Percentiles rank a stretch among this genome's conserved stretches.
Conservation (phyloP, 2,113 vertebrate species). For the Galeopterus variegatus region DNA sequence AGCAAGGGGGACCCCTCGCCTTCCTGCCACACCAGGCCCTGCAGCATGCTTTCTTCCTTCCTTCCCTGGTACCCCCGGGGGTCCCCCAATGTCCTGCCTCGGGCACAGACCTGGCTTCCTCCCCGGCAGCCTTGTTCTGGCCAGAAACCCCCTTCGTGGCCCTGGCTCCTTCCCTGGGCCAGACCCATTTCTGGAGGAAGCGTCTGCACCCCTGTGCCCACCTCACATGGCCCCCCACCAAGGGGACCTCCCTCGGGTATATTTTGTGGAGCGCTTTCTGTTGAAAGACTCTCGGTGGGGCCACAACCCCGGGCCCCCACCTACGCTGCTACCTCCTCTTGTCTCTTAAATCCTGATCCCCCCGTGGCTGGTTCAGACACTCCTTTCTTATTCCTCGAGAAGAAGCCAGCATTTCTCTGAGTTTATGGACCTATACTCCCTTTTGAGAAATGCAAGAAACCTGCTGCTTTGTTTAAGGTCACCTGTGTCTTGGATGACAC, state of each 20-base stretch:
- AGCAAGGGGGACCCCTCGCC: no score
- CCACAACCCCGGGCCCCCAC: not conserved
- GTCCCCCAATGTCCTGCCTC: not conserved
- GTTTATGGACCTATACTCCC: not conserved
- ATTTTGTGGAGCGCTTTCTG: not conserved
- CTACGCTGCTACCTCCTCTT: not conserved
- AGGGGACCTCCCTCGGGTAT: not conserved
- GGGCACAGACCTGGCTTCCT: not conserved
- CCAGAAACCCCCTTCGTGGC: not conserved
- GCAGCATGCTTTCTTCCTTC: not conserved
- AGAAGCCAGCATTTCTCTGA: not conserved
- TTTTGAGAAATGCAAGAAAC: no score
- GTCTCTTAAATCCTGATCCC: not conserved
- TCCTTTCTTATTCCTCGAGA: not conserved
- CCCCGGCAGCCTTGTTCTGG: no score
- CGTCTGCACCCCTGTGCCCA: not conserved
- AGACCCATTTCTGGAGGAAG: not conserved
- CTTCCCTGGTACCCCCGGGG: not conserved
- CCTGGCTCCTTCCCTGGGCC: no score
- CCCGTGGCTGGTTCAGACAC: not conserved
- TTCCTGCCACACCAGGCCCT: not conserved
- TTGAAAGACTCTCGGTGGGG: not conserved
- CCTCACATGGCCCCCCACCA: no score
- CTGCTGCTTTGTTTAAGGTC: no score
- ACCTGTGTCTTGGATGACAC: no score